A percentile compares a stretch with the other conserved stretches of the same genome.
phyloP scores from a whole-genome alignment of 2,113 vertebrate genomes.

The Otocyon megalotis region DNA sequence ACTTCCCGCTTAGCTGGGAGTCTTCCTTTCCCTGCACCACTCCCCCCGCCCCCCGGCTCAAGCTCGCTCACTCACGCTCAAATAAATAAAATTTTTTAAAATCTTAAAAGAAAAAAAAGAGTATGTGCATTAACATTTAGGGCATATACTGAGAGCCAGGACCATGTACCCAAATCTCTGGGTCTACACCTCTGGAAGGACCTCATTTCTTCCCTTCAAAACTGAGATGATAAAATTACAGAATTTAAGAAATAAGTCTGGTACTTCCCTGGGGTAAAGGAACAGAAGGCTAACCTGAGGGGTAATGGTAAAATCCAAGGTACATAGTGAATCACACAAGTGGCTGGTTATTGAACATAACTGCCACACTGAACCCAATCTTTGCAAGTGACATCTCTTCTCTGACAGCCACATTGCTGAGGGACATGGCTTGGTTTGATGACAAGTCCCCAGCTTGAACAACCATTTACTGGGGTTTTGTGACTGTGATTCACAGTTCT shows the following conservation, averaged over 20 bases:
- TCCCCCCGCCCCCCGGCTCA: not conserved
- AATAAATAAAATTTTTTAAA: not conserved
- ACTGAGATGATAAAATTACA: not conserved
- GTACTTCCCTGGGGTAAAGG: not conserved
- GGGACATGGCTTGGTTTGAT: accelerated
- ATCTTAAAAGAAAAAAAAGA: no score
- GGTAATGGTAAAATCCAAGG: not conserved
- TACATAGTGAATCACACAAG: not conserved
- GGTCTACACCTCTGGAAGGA: not conserved
- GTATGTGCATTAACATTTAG: not conserved
- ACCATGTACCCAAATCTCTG: not conserved
- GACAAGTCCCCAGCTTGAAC: not conserved
- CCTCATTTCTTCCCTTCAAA: not conserved
- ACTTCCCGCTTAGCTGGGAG: not conserved
- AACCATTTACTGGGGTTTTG: not conserved
- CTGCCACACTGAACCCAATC: not conserved
- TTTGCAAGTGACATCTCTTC: not conserved
- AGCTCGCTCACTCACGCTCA: not conserved
- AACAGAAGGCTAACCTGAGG: not conserved
- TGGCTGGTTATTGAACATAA: not conserved
- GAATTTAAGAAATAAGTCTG: not conserved
- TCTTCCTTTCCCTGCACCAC: not conserved
- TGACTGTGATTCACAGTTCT: not conserved
- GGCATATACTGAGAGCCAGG: not conserved
- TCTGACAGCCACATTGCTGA: not conserved